Percentiles rank a stretch among this genome's conserved stretches.
Evolutionary conservation across 2,888 invertebrate species (phyloP).

Genomic region (Diloba caeruleocephala): DNA sequence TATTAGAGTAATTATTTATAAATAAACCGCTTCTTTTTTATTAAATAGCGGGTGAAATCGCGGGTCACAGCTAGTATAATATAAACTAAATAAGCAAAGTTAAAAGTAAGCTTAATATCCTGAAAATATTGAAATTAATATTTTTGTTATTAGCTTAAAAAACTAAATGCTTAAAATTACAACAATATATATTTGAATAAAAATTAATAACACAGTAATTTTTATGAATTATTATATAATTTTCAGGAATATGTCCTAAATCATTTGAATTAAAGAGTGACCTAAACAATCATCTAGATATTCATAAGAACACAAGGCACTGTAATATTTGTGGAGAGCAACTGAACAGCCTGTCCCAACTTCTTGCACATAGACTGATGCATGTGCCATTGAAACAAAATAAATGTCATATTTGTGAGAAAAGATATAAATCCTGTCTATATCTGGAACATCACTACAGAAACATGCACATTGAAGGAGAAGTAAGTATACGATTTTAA

Average conservation of each 20-base stretch:
- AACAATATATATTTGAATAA: no score
- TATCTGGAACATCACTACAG: slow-evolving; percentile 71
- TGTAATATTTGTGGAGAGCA: slow-evolving; percentile 65
- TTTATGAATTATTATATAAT: no score
- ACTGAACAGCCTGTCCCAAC: slow-evolving; percentile 60
- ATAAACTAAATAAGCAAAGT: no score
- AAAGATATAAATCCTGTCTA: slow-evolving; percentile 40
- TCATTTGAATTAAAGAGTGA: slow-evolving; percentile 46
- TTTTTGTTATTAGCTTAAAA: no score
- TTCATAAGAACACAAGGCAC: slow-evolving; percentile 56
- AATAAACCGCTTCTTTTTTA: no score
- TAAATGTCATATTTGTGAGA: slow-evolving; percentile 69
- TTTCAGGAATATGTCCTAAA: slow-evolving; percentile 67
- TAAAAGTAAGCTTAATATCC: no score
- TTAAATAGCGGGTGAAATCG: no score
- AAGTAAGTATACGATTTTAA: slow-evolving; percentile 54
- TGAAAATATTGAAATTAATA: no score
- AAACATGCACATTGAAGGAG: slow-evolving; percentile 61
- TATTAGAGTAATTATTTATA: no score
- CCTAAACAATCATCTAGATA: slow-evolving; percentile 64
- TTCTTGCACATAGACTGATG: slow-evolving; percentile 67
- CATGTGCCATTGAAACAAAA: slow-evolving; percentile 62
- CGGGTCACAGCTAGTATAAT: no score
- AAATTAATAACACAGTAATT: no score
- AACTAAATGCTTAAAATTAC: no score